Conservation (phyloP, 2,888 invertebrate genomes). For the Drosophila multiciliata region DNA sequence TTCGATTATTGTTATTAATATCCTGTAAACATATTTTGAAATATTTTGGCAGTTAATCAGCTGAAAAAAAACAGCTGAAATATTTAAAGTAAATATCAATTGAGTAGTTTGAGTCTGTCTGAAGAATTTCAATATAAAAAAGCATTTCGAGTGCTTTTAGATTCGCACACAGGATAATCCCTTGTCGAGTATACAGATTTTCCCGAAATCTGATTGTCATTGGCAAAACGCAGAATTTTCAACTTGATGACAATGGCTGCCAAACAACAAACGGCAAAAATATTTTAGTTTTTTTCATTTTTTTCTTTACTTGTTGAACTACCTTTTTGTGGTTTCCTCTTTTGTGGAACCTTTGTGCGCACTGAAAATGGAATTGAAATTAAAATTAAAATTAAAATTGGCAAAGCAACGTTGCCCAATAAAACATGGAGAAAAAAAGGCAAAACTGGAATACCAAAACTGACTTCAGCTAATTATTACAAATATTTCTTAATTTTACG, state of each 20-base stretch:
- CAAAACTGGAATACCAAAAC: conserved; percentile 5
- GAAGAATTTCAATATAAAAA: not conserved
- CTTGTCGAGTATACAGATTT: not conserved
- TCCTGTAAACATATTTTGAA: conserved; percentile 10
- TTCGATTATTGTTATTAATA: conserved; percentile 5
- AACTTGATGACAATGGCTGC: conserved; percentile 36
- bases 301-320: conserved; percentile 21
- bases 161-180: not conserved
- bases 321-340: conserved; percentile 24
- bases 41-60: not conserved
- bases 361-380: conserved; percentile 32
- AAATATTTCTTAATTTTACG: conserved; percentile 74
- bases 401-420: conserved; percentile 22
- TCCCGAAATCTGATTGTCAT: conserved; percentile 1
- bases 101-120: not conserved
- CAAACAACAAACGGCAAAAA: conserved; percentile 15
- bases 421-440: not conserved
- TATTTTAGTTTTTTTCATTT: conserved; percentile 24
- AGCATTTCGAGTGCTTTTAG: not conserved
- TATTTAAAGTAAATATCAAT: not conserved
- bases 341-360: conserved; percentile 22
- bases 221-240: conserved; percentile 22
- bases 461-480: conserved; percentile 67
- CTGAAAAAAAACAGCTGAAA: not conserved
- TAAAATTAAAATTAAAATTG: conserved; percentile 33